phyloP scores from a whole-genome alignment of 2,797 vertebrate species.

The Sebastes ruberrimus region DNA sequence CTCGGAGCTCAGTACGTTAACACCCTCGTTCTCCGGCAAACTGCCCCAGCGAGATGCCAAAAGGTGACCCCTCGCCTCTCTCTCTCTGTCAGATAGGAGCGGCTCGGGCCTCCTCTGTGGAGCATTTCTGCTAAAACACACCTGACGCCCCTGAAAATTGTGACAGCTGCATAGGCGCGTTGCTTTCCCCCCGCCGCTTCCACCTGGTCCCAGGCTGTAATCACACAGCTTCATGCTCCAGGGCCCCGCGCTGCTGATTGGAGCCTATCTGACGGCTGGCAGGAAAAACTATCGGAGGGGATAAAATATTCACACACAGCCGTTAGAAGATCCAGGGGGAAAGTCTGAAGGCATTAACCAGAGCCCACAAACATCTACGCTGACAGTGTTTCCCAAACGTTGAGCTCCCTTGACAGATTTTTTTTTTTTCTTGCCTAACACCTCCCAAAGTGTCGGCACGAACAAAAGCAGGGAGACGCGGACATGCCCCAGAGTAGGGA shows the following conservation, averaged over 20 bases:
- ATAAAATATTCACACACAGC: constrained; percentile 82
- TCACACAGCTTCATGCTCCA: constrained; percentile 79
- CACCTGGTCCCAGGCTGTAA: constrained; percentile 71
- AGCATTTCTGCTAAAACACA: constrained; percentile 50
- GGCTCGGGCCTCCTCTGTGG: constrained; percentile 13
- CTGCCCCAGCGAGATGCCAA: constrained; percentile 45
- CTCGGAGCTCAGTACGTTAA: constrained; percentile 52
- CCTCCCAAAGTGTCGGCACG: constrained; percentile 66
- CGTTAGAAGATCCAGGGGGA: constrained; percentile 75
- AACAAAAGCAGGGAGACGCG: constrained; percentile 68
- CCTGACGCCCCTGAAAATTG: constrained; percentile 71
- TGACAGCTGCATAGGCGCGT: constrained; percentile 68
- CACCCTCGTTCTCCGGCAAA: constrained; percentile 46
- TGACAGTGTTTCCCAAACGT: constrained; percentile 76
- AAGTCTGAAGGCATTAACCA: constrained; percentile 77
- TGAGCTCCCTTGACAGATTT: constrained; percentile 72
- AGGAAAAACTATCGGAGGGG: constrained; percentile 77
- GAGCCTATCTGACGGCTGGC: constrained; percentile 80
- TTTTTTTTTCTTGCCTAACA: constrained; percentile 64
- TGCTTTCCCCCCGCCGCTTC: constrained; percentile 27
- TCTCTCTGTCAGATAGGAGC: constrained; percentile 38
- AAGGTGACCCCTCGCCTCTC: constrained; percentile 62
- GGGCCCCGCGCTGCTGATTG: constrained; percentile 73
- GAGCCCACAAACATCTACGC: constrained; percentile 73
- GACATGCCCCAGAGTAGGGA: constrained; percentile 64